Evolutionary conservation across 2,113 vertebrate species (phyloP).

Genomic region (Trinectes maculatus): DNA sequence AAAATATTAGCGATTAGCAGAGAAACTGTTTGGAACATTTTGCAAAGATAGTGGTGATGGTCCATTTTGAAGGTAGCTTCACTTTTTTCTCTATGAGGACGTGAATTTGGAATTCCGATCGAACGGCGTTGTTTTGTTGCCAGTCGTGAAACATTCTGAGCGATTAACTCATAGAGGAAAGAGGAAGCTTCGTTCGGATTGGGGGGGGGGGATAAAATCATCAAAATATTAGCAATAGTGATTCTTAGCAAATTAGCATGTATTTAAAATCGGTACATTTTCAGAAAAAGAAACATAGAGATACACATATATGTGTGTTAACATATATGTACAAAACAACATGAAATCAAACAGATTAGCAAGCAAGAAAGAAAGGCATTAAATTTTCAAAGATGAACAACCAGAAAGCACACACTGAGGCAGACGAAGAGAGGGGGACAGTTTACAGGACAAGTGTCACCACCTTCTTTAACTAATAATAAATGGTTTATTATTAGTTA

Average conservation of each 20-base stretch:
- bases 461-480: constrained; percentile 86
- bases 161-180: constrained; percentile 69
- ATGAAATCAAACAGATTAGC: constrained; percentile 70
- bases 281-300: constrained; percentile 72
- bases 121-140: not conserved
- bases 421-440: constrained; percentile 81
- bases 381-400: constrained; percentile 87
- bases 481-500: constrained; percentile 80
- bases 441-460: constrained; percentile 76
- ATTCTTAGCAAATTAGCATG: constrained; percentile 67
- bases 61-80: constrained; percentile 56
- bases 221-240: constrained; percentile 65
- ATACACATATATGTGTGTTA: constrained; percentile 77
- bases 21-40: constrained; percentile 83
- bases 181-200: constrained; percentile 63
- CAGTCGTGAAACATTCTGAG: not conserved
- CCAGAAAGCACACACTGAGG: constrained; percentile 89
- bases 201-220: constrained; percentile 26
- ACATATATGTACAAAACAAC: constrained; percentile 74
- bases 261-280: constrained; percentile 70
- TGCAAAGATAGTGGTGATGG: constrained; percentile 80
- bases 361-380: constrained; percentile 82
- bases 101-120: constrained; percentile 12
- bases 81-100: constrained; percentile 71
- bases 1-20: constrained; percentile 82